Evolutionary conservation across 2,888 invertebrate species (phyloP), one percentile per base, ranked within the genome.

Genomic region (Drosophila meridionalis): DNA sequence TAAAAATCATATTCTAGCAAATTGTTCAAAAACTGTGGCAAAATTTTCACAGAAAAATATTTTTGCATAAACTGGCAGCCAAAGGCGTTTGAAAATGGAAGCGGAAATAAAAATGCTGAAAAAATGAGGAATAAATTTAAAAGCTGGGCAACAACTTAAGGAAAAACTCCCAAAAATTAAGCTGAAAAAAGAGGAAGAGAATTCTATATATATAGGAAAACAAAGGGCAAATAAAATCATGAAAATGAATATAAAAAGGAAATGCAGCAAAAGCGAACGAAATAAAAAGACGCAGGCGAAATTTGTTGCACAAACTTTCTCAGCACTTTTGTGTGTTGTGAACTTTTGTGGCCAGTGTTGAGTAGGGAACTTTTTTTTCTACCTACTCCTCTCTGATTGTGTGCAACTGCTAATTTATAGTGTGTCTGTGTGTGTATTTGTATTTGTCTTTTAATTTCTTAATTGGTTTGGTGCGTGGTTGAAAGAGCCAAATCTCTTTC

Each of bases 401-500:
- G 53, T 70, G 63, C 68, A 74, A 64, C 63, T 82, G 73, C 69
- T 88, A 82, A 80, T 82, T 87, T 83, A 71, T 77, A 75, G 70
- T 58, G 36, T 58, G 34, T 28, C 26, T 45, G 56, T 20, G 20
- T 40, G 55, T 38, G 14, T 73, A 63, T 78, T 69, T 79, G 80
- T 90, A 82, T 90, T 86, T 89, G 81, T 82, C 84, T 83, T 91
- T 87, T 86, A 90, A 91, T 90, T 91, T 90, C 87, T 89, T 91
- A 90, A 90, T 91, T 91, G 91, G 82, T 82, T 90, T 73, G 75
- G 67, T 74, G 84, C 76, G 73, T 80, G 73, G 73, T 67, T 58
- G 48, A 64, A 77, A 77, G 69, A 67, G 48, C 69, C 70, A 61
- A 48, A 67, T 70, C 59, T 65, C 57, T 60, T 65, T 53, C 53